These are phyloP conservation scores for Dascillus cervinus DNA, from an alignment of 2,888 invertebrate genomes.

Conservation along the genomic window DNA sequence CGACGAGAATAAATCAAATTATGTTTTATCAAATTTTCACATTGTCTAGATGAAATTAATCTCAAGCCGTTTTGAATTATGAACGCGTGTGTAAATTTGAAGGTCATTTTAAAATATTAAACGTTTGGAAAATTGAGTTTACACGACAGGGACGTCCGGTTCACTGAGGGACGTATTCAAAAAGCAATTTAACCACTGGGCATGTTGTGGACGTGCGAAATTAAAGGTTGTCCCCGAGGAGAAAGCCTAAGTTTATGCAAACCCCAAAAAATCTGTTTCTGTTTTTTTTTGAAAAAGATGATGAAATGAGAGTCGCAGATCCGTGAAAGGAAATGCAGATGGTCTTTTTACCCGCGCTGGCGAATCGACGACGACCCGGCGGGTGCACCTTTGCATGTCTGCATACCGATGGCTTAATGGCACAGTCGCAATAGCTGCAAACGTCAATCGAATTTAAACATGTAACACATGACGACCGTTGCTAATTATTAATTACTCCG, in stretches of 20 bases:
- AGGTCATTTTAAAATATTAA: conserved; percentile 18
- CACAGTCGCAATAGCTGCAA: too few relatives aligned
- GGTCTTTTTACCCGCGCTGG: background rate
- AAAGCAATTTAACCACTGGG: conserved; percentile 9
- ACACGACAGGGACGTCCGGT: conserved; percentile 8
- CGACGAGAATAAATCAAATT: too few relatives aligned
- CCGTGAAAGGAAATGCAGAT: conserved; percentile 4
- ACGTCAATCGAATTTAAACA: conserved; percentile 8
- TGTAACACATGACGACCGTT: conserved; percentile 5
- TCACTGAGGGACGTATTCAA: conserved; percentile 8
- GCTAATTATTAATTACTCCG: conserved; percentile 8
- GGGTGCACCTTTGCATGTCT: too few relatives aligned
- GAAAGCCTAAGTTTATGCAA: too few relatives aligned
- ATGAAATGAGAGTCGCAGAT: too few relatives aligned
- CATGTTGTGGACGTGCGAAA: conserved; percentile 6
- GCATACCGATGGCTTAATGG: too few relatives aligned
- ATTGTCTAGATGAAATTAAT: conserved; percentile 17
- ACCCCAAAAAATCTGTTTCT: too few relatives aligned
- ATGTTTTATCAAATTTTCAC: too few relatives aligned
- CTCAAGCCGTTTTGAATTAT: conserved; percentile 17
- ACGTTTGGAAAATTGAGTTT: conserved; percentile 12
- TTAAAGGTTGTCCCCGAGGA: conserved; percentile 8
- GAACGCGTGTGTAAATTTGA: conserved; percentile 17
- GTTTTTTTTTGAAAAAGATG: too few relatives aligned
- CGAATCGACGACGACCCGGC: too few relatives aligned